Evolutionary conservation across 92 coral and sea anemone species (phyloP).

Genomic region (Parazoanthus atlanticus): DNA sequence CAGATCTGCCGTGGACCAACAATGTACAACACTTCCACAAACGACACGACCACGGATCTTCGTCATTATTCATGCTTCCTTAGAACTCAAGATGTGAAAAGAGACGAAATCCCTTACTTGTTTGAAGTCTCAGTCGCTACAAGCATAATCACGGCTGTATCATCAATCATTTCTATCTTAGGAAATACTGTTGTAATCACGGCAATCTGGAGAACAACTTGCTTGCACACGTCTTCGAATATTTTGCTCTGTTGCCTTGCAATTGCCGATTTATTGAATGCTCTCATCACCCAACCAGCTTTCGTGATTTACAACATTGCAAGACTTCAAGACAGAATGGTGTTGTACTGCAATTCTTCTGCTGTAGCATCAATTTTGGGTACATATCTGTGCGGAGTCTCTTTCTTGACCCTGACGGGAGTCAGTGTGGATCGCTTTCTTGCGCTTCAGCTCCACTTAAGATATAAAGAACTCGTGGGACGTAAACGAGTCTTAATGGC

Average conservation of each 20-base stretch:
- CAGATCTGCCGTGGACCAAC: background rate
- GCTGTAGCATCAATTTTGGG: slow-evolving; percentile 4
- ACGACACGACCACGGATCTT: background rate
- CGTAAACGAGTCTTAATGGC: background rate
- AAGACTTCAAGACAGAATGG: background rate
- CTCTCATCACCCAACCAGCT: slow-evolving; percentile 23
- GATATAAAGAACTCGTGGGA: slow-evolving; percentile 10
- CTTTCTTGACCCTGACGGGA: slow-evolving; percentile 1
- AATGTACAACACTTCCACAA: background rate
- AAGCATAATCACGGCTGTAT: background rate
- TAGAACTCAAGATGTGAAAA: slow-evolving; percentile 5
- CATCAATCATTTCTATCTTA: background rate
- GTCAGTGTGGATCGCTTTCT: slow-evolving; percentile 20
- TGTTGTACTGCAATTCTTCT: slow-evolving; percentile 4
- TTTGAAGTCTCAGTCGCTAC: background rate
- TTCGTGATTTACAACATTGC: slow-evolving; percentile 29
- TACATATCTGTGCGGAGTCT: slow-evolving; percentile 28
- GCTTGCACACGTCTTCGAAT: slow-evolving; percentile 13
- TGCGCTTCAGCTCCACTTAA: slow-evolving; percentile 8
- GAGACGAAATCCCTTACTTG: slow-evolving; percentile 1
- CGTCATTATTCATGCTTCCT: slow-evolving; percentile 9
- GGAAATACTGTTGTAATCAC: slow-evolving; percentile 7
- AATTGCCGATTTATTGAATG: slow-evolving; percentile 20
- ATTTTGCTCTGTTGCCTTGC: slow-evolving; percentile 30
- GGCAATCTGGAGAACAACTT: slow-evolving; percentile 11